phyloP scores from a whole-genome alignment of 2,797 vertebrate genomes.

The Pangasius djambal region DNA sequence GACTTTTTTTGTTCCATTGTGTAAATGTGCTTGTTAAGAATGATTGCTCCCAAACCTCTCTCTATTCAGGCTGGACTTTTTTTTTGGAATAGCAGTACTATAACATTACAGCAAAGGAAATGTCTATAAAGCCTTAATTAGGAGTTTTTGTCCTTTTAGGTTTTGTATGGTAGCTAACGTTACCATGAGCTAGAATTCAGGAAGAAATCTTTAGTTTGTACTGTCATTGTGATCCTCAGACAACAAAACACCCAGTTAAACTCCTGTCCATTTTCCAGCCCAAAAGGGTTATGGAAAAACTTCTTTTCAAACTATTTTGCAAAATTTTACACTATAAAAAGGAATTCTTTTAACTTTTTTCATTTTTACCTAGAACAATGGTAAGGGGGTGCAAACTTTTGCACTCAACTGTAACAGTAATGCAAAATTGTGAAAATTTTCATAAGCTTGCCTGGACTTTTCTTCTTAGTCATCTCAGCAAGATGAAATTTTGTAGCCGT shows the following conservation, averaged over 20 bases:
- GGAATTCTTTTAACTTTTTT: neutral
- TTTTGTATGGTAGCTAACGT: neutral
- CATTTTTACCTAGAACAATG: neutral
- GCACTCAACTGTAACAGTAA: neutral
- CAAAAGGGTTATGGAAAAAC: neutral
- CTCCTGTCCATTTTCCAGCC: neutral
- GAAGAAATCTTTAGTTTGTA: neutral
- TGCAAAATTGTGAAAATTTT: neutral
- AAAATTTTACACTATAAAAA: neutral
- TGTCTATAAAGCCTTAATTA: conserved; percentile 29
- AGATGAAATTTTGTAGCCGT: conserved; percentile 13
- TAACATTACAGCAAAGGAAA: conserved; percentile 4
- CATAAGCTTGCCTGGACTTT: neutral
- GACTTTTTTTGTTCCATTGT: conserved; percentile 30
- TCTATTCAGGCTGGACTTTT: conserved; percentile 1
- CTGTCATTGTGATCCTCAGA: neutral
- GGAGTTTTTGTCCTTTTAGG: neutral
- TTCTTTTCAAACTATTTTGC: neutral
- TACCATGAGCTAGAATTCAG: neutral
- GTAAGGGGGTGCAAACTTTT: neutral
- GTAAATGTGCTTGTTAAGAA: conserved; percentile 31
- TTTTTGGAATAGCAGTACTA: conserved; percentile 12
- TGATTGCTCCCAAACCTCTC: conserved; percentile 33
- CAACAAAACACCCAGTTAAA: neutral
- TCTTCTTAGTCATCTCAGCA: conserved; percentile 16